Evolutionary conservation across 2,797 vertebrate species (phyloP).

Genomic region (Nyctibius grandis): DNA sequence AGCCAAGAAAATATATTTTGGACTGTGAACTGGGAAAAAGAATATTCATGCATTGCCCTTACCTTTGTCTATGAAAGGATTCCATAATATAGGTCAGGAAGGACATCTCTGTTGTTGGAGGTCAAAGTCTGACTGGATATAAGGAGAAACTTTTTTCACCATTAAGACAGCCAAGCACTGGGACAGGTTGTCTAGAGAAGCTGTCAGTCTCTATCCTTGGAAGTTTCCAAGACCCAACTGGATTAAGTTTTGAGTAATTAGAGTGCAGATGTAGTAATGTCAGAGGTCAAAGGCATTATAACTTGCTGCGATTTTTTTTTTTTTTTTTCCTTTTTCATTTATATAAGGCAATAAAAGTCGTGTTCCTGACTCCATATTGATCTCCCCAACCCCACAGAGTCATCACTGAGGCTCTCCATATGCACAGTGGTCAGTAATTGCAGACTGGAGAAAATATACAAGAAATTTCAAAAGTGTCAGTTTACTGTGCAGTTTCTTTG

Average conservation of each 20-base stretch:
- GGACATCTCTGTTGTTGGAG: neutral
- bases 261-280: neutral
- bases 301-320: neutral
- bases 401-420: neutral
- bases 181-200: neutral
- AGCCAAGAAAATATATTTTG: neutral
- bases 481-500: neutral
- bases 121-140: neutral
- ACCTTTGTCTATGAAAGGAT: neutral
- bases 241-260: neutral
- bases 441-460: neutral
- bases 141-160: neutral
- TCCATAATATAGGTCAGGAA: neutral
- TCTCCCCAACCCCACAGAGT: neutral
- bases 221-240: neutral
- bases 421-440: neutral
- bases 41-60: neutral
- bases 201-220: neutral
- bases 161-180: neutral
- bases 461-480: neutral
- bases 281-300: neutral
- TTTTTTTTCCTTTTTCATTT: neutral
- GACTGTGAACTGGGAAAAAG: neutral
- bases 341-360: neutral
- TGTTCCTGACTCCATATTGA: rapidly evolving